Percentiles rank a stretch among this genome's conserved stretches.
Evolutionary conservation across 2,888 invertebrate genomes (phyloP).

Genomic region (Temnothorax ravouxi): DNA sequence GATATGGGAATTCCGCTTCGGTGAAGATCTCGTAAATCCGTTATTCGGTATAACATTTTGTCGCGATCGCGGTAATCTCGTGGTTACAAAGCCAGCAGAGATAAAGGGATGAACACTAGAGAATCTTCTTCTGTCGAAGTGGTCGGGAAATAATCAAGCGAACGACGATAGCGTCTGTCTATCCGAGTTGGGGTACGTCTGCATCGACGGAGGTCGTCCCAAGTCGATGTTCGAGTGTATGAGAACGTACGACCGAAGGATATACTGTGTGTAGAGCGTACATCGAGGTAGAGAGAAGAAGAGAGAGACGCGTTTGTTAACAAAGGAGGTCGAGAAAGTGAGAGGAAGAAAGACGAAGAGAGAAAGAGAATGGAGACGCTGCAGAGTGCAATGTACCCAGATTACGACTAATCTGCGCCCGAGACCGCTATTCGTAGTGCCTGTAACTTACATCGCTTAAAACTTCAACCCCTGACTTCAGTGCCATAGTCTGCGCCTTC

Average conservation of each 20-base stretch:
- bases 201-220: not conserved
- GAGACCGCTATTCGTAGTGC: slow-evolving; percentile 74
- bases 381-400: slow-evolving; percentile 78
- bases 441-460: slow-evolving; percentile 79
- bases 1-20: not conserved
- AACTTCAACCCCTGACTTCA: slow-evolving; percentile 75
- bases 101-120: not conserved
- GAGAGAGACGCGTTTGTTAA: not conserved
- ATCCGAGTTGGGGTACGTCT: slow-evolving; percentile 20
- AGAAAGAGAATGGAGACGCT: slow-evolving; percentile 54
- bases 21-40: slow-evolving; percentile 61
- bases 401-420: slow-evolving; percentile 80
- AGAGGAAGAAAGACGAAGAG: slow-evolving; percentile 17
- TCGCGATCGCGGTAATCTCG: slow-evolving; percentile 61
- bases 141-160: slow-evolving; percentile 76
- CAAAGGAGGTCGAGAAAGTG: not conserved
- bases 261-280: not conserved
- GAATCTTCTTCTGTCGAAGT: slow-evolving; percentile 33
- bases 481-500: slow-evolving; percentile 69
- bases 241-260: slow-evolving; percentile 65
- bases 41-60: slow-evolving; percentile 73
- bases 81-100: slow-evolving; percentile 18
- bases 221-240: slow-evolving; percentile 46
- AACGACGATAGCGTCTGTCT: slow-evolving; percentile 59
- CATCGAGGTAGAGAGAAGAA: not conserved